Conservation (phyloP, 2,113 vertebrate species). For the Dipodomys stephensi region DNA sequence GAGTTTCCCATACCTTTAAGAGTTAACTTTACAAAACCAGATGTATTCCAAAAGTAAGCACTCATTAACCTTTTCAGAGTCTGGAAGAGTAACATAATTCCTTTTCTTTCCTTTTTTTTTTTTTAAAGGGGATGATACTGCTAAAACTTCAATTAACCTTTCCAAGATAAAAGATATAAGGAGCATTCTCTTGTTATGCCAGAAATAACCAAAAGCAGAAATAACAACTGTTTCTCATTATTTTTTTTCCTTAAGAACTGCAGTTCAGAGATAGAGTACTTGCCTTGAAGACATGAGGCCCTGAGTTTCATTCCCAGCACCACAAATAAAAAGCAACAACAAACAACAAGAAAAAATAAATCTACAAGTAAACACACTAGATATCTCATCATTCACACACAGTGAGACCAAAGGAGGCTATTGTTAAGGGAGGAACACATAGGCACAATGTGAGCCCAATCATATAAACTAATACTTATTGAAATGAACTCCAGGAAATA, state of each 20-base stretch:
- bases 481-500: no score
- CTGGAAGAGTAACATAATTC: not conserved
- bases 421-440: no score
- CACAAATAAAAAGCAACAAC: no score
- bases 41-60: conserved; percentile 16
- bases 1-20: not conserved
- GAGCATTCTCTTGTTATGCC: not conserved
- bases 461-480: no score
- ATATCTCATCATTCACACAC: no score
- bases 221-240: not conserved
- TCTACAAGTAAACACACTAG: no score
- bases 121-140: not conserved
- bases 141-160: not conserved
- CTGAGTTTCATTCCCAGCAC: not conserved
- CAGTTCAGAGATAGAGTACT: not conserved
- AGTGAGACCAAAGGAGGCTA: no score
- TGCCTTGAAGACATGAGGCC: no score
- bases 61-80: not conserved
- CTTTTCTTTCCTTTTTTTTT: not conserved
- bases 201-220: not conserved
- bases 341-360: no score
- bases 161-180: not conserved
- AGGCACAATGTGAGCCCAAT: no score
- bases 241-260: not conserved
- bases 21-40: not conserved